These are phyloP conservation scores for Aleiodes alternator DNA, from an alignment of 2,888 invertebrate genomes.

Conservation along the genomic window DNA sequence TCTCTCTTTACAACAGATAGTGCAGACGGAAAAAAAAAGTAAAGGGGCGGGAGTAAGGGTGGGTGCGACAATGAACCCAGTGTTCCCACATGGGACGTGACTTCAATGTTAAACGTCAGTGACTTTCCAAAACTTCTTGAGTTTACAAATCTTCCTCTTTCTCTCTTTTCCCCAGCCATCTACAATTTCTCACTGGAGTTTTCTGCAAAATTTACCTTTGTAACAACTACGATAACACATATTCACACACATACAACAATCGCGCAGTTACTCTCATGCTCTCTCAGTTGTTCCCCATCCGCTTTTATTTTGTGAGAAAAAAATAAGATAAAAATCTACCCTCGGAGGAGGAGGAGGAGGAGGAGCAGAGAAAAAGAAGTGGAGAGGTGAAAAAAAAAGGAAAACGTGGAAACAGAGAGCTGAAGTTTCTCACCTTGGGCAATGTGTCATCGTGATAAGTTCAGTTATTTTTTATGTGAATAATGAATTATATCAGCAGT, in stretches of 20 bases:
- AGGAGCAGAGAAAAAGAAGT: neutral
- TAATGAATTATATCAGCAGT: no score
- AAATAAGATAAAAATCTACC: slow-evolving; percentile 14
- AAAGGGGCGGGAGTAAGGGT: neutral
- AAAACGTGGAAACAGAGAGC: neutral
- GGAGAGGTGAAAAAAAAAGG: neutral
- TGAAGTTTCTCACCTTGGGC: no score
- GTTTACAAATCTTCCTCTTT: slow-evolving; percentile 22
- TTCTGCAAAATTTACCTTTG: slow-evolving; percentile 24
- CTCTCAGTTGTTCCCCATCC: no score
- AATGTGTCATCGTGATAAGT: no score
- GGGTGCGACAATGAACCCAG: slow-evolving; percentile 56
- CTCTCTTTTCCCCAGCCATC: neutral
- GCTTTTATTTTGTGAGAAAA: neutral
- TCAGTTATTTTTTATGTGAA: no score
- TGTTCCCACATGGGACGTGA: slow-evolving; percentile 57
- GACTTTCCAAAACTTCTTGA: slow-evolving; percentile 39
- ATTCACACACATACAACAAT: neutral
- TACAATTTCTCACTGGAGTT: slow-evolving; percentile 22
- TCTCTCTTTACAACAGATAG: neutral
- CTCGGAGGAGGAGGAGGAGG: neutral
- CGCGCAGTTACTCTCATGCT: no score
- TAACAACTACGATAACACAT: slow-evolving; percentile 17
- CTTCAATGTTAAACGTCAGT: slow-evolving; percentile 56
- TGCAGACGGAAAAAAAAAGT: neutral